Base-by-base conservation (phyloP, 2,113 vertebrate species). In the Terrapene triunguis region DNA sequence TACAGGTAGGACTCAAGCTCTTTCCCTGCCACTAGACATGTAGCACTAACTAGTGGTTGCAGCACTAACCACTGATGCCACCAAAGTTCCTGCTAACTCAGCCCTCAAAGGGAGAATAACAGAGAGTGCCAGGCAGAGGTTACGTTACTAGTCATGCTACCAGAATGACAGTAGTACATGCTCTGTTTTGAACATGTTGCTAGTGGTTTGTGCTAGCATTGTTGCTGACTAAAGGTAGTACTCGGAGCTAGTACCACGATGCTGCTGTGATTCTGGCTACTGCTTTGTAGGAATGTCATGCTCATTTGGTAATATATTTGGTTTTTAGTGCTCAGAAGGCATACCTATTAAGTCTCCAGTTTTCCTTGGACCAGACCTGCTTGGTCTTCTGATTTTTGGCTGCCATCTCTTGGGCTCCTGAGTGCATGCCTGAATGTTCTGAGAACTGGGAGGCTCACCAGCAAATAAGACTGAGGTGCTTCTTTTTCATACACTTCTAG, bases 371-470 rank as follows among this genome's bases (percentile, higher is more conserved):
- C 88, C 51, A 55, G 2, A 13, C 79, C 21, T 79, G 85, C 95
- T 92, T 89, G 91, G 92, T 95, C 87, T 94, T 83, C 72, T 21
- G 48, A 78, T 44, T 87, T 54, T 95, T 95, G 48, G 38, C 80
- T 95, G 94, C 6, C 89, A 81, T 95, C 94, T 19, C 92, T 81
- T 91, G 84, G 82, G 22, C 92, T 90, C 32, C 93, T 92, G 76
- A 84, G 50, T 48, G 85, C 81, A 8, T 83, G 82, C 79, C 91
- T 84, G 59, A 79, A 59, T 62, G 42, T 85, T 10, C 8, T 0
- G 48, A 87, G 72, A 93, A 32, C 51, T 51, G 80, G 76, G 86
- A 92, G 90, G 85, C 55, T 86, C 51, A 38, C 88, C 82, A 95
- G 95, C 42, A 48, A 65, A 35, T 35, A 7, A 35, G 29, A 14